Evolutionary conservation across 2,797 vertebrate genomes (phyloP), one percentile per base, ranked within the genome.

Genomic region (Rhabdophis nuchalis): DNA sequence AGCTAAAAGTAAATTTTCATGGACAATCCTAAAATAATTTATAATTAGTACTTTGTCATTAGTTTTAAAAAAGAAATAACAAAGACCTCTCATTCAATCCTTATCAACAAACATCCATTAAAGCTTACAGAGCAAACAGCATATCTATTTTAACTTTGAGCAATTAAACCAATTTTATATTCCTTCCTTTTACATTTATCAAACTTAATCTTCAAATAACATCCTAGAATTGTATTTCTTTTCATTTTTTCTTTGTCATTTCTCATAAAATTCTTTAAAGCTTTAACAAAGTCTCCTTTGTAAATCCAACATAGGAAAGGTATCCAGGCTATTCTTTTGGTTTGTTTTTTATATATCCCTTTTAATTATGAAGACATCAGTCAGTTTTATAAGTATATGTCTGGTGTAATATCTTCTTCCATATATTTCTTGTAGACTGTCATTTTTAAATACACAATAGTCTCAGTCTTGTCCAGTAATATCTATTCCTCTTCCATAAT

Each of bases 21-120:
- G 92, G 77, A 56, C 90, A 87, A 88, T 94, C 91, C 92, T 95
- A 90, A 95, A 91, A 91, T 85, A 95, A 88, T 58, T 91, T 86
- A 52, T 93, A 90, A 92, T 91, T 90, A 82, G 92, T 0, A 0
- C 8, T 86, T 60, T 53, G 72, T 29, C 89, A 94, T 94, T 93
- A 94, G 95, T 95, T 96, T 95, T 91, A 93, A 94, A 89, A 90
- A 92, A 93, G 90, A 93, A 77, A 54, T 93, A 90, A 92, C 93
- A 82, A 64, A 68, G n/a, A 68, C 2, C n/a, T 2, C 14, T 68
- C n/a, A 32, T 68, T 68, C 29, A 68, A 5, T 16, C 61, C 29
- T 68, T 29, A n/a, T 68, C 61, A 68, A 8, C 64, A 68, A 68
- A 68, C 6, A 7, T 68, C 64, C 64, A 68, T 68, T 68, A 68